A percentile compares a stretch with the other conserved stretches of the same genome.
phyloP scores from a whole-genome alignment of 2,113 vertebrate genomes.

The Labrus mixtus region DNA sequence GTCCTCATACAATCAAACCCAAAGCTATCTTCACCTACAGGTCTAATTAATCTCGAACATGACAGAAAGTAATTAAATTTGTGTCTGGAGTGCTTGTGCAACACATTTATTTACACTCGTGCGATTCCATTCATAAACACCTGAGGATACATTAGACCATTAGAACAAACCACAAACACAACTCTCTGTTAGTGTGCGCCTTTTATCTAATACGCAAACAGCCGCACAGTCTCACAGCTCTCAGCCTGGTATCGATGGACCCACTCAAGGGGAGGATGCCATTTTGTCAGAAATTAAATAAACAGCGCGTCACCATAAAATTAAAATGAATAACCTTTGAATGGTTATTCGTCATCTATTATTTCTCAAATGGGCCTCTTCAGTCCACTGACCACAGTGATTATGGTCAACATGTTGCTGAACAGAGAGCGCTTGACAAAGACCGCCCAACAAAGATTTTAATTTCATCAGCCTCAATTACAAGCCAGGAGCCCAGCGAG shows the following conservation, averaged over 20 bases:
- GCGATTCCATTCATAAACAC: conserved; percentile 94
- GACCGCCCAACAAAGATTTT: conserved; percentile 64
- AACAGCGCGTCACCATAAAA: conserved; percentile 70
- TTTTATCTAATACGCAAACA: conserved; percentile 91
- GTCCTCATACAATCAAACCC: conserved; percentile 92
- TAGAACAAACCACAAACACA: conserved; percentile 87
- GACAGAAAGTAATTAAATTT: conserved; percentile 94
- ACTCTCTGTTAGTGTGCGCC: conserved; percentile 91
- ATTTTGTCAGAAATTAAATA: conserved; percentile 76
- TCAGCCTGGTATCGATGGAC: conserved; percentile 21
- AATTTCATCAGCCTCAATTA: conserved; percentile 76
- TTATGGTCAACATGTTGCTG: conserved; percentile 72
- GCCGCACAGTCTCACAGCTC: conserved; percentile 44
- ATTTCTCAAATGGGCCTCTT: conserved; percentile 69
- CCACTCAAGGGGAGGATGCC: conserved; percentile 54
- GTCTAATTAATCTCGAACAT: conserved; percentile 98
- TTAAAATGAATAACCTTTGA: conserved; percentile 80
- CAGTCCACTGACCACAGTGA: conserved; percentile 74
- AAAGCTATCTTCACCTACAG: conserved; percentile 94
- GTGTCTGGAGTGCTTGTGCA: conserved; percentile 81
- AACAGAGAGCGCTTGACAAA: conserved; percentile 65
- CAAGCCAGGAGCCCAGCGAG: conserved; percentile 57
- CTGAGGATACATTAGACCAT: conserved; percentile 91
- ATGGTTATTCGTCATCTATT: conserved; percentile 74
- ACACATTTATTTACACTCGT: conserved; percentile 93